phyloP scores from a whole-genome alignment of 2,888 invertebrate species.

The Ernsta delagoae region DNA sequence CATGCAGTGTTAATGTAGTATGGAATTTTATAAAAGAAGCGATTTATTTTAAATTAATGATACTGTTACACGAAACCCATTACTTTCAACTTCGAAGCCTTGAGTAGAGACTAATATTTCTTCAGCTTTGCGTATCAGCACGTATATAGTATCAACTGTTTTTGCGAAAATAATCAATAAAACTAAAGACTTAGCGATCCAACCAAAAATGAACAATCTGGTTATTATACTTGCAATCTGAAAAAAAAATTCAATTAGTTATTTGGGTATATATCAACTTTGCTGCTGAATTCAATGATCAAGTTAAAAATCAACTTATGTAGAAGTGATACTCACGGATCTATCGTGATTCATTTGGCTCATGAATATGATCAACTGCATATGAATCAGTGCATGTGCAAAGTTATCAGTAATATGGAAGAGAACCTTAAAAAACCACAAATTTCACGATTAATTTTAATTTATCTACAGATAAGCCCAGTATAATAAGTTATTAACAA shows the following conservation, averaged over 20 bases:
- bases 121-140: not conserved
- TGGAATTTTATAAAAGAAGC: too few relatives aligned
- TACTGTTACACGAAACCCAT: not conserved
- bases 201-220: not conserved
- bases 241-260: not conserved
- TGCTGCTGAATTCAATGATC: too few relatives aligned
- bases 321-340: not conserved
- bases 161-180: not conserved
- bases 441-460: not conserved
- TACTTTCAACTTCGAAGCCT: not conserved
- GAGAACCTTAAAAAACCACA: not conserved
- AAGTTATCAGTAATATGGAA: constrained; percentile 3
- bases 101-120: not conserved
- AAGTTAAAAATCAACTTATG: too few relatives aligned
- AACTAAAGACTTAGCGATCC: not conserved
- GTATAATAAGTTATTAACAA: too few relatives aligned
- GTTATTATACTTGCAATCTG: not conserved
- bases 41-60: too few relatives aligned
- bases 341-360: not conserved
- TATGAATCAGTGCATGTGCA: not conserved
- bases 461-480: too few relatives aligned
- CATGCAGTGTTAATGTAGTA: too few relatives aligned
- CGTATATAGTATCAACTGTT: not conserved
- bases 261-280: too few relatives aligned
- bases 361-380: not conserved